These are phyloP conservation scores for Tetrao urogallus DNA, from an alignment of 2,113 vertebrate species.

Conservation along the genomic window DNA sequence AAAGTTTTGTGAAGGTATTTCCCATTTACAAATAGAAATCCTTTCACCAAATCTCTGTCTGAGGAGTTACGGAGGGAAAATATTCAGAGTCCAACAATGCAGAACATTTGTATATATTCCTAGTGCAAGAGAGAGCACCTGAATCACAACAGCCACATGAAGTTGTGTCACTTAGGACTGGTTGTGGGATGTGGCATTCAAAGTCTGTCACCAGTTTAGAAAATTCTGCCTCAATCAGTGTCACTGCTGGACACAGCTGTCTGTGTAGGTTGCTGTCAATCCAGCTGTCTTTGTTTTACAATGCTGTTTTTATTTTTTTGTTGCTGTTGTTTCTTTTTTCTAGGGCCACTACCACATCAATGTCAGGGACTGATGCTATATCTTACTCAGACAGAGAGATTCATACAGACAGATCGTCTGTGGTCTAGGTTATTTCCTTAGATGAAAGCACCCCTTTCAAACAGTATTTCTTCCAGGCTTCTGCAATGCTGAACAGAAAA, in stretches of 20 bases:
- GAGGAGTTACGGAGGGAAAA: background rate
- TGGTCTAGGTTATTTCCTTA: slow-evolving; percentile 32
- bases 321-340: background rate
- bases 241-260: slow-evolving; percentile 45
- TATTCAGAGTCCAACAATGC: background rate
- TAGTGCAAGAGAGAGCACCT: background rate
- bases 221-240: slow-evolving; percentile 60
- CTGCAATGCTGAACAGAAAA: slow-evolving; percentile 9
- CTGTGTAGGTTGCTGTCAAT: slow-evolving; percentile 45
- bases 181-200: slow-evolving; percentile 50
- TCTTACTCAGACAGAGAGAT: slow-evolving; percentile 1
- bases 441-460: slow-evolving; percentile 28
- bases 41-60: background rate
- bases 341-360: slow-evolving; percentile 26
- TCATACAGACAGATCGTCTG: slow-evolving; percentile 1
- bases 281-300: slow-evolving; percentile 57
- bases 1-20: background rate
- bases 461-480: background rate
- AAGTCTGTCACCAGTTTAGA: slow-evolving; percentile 51
- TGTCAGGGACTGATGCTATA: slow-evolving; percentile 20
- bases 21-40: background rate
- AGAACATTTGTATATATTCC: background rate
- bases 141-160: background rate
- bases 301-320: background rate
- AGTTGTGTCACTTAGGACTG: slow-evolving; percentile 39